A percentile compares a stretch with the other conserved stretches of the same genome.
phyloP scores from a whole-genome alignment of 2,797 vertebrate genomes.

The Sebastolobus altivelis region DNA sequence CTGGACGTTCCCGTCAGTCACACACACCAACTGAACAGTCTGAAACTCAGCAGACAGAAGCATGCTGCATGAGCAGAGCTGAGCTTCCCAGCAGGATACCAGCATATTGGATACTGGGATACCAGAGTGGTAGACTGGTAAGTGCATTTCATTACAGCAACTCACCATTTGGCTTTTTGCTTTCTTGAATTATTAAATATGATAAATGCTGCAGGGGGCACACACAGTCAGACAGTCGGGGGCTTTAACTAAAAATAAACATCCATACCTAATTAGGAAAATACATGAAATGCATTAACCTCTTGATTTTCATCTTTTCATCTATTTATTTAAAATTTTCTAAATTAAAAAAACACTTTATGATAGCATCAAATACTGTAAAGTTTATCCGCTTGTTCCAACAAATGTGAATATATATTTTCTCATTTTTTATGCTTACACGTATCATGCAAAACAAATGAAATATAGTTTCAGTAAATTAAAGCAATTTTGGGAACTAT shows the following conservation, averaged over 20 bases:
- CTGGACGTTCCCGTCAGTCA: constrained; percentile 25
- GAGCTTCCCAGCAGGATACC: constrained; percentile 28
- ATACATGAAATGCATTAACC: not conserved
- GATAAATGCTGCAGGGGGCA: not conserved
- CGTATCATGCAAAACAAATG: not conserved
- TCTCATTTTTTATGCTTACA: not conserved
- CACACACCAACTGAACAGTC: constrained; percentile 1
- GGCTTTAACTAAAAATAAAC: not conserved
- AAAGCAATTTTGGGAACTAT: too few relatives aligned
- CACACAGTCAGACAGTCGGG: not conserved
- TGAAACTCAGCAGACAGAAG: constrained; percentile 29
- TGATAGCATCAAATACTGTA: not conserved
- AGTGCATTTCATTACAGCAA: constrained; percentile 16
- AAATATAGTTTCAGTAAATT: not conserved
- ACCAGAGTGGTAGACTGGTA: constrained; percentile 30
- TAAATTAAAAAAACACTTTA: not conserved
- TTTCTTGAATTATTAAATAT: not conserved
- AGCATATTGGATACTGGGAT: constrained; percentile 22
- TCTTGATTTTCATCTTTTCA: not conserved
- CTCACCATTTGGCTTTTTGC: not conserved
- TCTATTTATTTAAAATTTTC: not conserved
- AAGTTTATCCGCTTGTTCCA: not conserved
- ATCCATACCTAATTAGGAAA: not conserved
- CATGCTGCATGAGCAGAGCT: constrained; percentile 35
- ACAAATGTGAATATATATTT: not conserved